A percentile compares a stretch with the other conserved stretches of the same genome.
Evolutionary conservation across 2,797 vertebrate genomes (phyloP).

Genomic region (Pygocentrus nattereri): DNA sequence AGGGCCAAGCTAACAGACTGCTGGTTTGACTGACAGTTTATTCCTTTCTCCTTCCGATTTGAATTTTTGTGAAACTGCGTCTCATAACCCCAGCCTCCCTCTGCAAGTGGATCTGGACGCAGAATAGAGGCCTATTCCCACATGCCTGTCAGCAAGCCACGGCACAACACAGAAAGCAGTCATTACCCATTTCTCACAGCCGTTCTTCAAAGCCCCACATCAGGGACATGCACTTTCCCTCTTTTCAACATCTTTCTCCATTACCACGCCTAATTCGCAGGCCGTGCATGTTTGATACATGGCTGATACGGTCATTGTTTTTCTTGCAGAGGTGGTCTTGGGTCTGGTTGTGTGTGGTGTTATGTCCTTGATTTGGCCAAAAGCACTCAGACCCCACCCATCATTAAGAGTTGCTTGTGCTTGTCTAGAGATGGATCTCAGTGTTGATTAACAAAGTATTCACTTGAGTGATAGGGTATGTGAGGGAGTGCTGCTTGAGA

Average conservation of each 20-base stretch:
- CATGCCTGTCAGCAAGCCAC: slow-evolving; percentile 13
- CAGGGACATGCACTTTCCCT: slow-evolving; percentile 33
- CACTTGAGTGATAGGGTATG: no score
- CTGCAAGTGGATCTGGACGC: slow-evolving; percentile 26
- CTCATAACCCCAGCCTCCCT: slow-evolving; percentile 15
- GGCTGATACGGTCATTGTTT: slow-evolving; percentile 29
- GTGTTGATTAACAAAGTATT: slow-evolving; percentile 15
- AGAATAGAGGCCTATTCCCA: slow-evolving; percentile 21
- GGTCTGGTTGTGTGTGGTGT: slow-evolving; percentile 7
- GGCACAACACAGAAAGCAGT: slow-evolving; percentile 18
- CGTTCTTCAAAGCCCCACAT: slow-evolving; percentile 20
- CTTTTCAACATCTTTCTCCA: slow-evolving; percentile 36
- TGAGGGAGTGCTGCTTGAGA: neutral
- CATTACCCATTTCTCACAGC: slow-evolving; percentile 15
- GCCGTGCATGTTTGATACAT: slow-evolving; percentile 2
- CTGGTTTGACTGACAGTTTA: neutral
- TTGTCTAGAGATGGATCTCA: slow-evolving; percentile 8
- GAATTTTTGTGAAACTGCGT: slow-evolving; percentile 44
- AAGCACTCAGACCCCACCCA: neutral
- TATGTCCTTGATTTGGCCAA: neutral
- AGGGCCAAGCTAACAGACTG: slow-evolving; percentile 6
- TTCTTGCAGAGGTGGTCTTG: slow-evolving; percentile 11
- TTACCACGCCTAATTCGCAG: slow-evolving; percentile 20
- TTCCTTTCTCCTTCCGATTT: slow-evolving; percentile 18
- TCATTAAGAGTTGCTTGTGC: neutral